Percentiles rank a stretch among this genome's conserved stretches.
phyloP scores from a whole-genome alignment of 2,797 vertebrate species.

The Phrynocephalus vlangalii region DNA sequence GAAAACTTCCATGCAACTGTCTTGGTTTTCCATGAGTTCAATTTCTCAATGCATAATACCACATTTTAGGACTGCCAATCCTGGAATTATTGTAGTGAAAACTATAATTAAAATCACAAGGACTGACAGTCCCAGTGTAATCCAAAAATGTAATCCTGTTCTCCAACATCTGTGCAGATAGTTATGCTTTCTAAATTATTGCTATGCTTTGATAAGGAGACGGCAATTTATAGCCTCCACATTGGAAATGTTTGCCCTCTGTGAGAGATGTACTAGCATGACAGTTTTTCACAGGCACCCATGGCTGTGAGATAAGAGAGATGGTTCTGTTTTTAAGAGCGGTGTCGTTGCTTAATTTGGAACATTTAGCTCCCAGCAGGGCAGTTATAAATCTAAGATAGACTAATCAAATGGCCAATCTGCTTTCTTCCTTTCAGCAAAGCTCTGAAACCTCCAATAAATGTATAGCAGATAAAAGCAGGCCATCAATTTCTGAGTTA shows the following conservation, averaged over 20 bases:
- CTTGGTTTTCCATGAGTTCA: slow-evolving; percentile 10
- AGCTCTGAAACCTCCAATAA: no score
- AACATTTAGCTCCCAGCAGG: no score
- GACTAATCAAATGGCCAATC: background rate
- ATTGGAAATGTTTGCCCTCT: background rate
- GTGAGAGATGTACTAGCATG: background rate
- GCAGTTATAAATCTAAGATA: no score
- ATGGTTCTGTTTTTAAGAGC: background rate
- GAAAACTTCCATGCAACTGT: slow-evolving; percentile 16
- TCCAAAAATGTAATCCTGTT: slow-evolving; percentile 4
- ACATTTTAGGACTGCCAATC: slow-evolving; percentile 19
- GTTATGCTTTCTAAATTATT: slow-evolving; percentile 10
- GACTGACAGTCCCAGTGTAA: background rate
- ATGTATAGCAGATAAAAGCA: no score
- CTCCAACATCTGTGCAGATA: slow-evolving; percentile 11
- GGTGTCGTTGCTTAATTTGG: background rate
- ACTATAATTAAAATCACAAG: slow-evolving; percentile 25
- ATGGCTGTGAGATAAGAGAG: background rate
- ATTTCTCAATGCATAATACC: slow-evolving; percentile 22
- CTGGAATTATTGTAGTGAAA: background rate
- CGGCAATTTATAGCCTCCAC: background rate
- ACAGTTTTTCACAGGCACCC: slow-evolving; percentile 1
- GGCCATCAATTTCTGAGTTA: background rate
- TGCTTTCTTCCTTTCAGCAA: background rate
- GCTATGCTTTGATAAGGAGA: background rate